These are phyloP conservation scores for Sinopyrophorus schimmeli DNA, from an alignment of 2,888 invertebrate genomes.

Conservation along the genomic window DNA sequence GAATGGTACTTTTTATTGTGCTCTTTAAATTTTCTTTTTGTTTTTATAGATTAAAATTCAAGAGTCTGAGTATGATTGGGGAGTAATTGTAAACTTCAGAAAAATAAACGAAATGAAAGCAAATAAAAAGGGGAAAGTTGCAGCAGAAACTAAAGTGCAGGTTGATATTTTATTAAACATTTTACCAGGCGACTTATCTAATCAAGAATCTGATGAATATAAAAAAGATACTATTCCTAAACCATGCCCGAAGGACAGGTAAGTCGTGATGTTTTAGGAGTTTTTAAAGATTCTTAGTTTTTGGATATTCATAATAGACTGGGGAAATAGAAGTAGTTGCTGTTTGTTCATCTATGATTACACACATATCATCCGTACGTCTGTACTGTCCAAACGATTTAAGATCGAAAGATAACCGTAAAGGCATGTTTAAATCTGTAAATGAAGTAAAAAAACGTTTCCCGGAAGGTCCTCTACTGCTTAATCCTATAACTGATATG, in stretches of 20 bases:
- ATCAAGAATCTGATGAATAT: constrained; percentile 54
- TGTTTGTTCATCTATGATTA: constrained; percentile 78
- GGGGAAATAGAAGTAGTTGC: constrained; percentile 91
- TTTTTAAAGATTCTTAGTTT: too few species aligned
- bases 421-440: constrained; percentile 82
- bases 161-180: constrained; percentile 87
- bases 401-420: constrained; percentile 79
- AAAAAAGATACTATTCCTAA: constrained; percentile 62
- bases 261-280: too few species aligned
- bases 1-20: too few species aligned
- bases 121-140: constrained; percentile 45
- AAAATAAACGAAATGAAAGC: constrained; percentile 44
- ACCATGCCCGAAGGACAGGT: constrained; percentile 72
- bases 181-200: constrained; percentile 76
- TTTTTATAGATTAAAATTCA: constrained; percentile 73
- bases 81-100: constrained; percentile 90
- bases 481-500: constrained; percentile 97
- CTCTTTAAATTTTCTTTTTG: constrained; percentile 19
- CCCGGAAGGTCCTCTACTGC: constrained; percentile 80
- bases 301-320: too few species aligned
- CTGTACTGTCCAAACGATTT: constrained; percentile 91
- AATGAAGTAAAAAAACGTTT: constrained; percentile 89
- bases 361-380: constrained; percentile 86
- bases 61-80: constrained; percentile 93
- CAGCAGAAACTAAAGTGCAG: constrained; percentile 67